These are phyloP conservation scores for Cataglyphis rosenhaueri DNA, from an alignment of 2,888 invertebrate species.

Conservation along the genomic window DNA sequence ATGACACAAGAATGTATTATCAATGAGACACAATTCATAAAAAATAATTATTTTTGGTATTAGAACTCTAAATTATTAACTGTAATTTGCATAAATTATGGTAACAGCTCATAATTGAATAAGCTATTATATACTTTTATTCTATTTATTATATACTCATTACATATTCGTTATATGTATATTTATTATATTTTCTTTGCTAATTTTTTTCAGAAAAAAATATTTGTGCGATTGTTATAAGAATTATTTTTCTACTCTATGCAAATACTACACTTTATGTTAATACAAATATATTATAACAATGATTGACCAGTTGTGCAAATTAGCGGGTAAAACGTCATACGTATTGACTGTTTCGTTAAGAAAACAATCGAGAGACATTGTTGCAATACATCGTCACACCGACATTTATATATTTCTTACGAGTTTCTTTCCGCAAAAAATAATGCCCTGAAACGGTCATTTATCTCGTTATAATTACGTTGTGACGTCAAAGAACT, in stretches of 20 bases:
- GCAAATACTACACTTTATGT: background rate
- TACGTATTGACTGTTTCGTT: background rate
- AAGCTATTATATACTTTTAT: background rate
- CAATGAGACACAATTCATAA: background rate
- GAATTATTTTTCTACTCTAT: constrained; percentile 20
- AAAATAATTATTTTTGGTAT: background rate
- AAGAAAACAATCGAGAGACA: background rate
- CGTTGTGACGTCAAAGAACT: constrained; percentile 43
- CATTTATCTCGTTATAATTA: constrained; percentile 49
- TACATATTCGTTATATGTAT: too few species aligned
- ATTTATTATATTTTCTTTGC: background rate
- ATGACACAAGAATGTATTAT: background rate
- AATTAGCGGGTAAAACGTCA: background rate
- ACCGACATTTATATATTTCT: background rate
- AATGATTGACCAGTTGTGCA: constrained; percentile 17
- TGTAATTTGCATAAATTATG: background rate
- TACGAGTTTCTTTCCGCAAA: background rate
- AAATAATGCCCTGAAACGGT: background rate
- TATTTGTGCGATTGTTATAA: background rate
- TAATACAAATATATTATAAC: background rate
- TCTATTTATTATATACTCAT: background rate
- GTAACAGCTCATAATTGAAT: constrained; percentile 1
- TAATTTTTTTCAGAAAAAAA: background rate
- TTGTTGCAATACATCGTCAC: background rate
- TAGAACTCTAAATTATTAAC: constrained; percentile 1